Evolutionary conservation across 2,113 vertebrate species (phyloP), one percentile per base, ranked within the genome.

Genomic region (Psilopsiagon aurifrons): DNA sequence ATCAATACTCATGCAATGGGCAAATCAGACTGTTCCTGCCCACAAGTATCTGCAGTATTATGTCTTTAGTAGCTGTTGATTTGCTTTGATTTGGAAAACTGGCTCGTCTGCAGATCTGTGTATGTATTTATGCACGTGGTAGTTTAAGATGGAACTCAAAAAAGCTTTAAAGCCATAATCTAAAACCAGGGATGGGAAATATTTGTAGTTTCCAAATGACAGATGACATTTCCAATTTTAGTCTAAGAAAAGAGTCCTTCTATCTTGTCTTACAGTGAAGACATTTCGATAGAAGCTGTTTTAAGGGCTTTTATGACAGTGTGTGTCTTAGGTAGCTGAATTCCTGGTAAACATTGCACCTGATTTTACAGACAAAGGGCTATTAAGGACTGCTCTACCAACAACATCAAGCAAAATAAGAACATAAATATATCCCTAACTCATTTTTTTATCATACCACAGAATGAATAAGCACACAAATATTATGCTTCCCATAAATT

Each of bases 21-120:
- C 28, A 95, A 97, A 96, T 96, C 85, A 88, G 77, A 59, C 83
- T 57, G 31, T 81, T 94, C 70, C 68, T 97, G 47, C 83, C 87
- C 81, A 86, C 46, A 86, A 75, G 33, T 93, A 67, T 91, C 75
- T 87, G 60, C 62, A 73, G 71, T 23, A 71, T 88, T 94, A 75
- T 93, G n/a, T 92, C 96, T 94, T 95, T 94, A 96, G 83, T 49
- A 97, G 82, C 77, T 82, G 90, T 71, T 94, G 83, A 91, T 97
- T 94, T 97, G 80, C 81, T 95, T 97, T 95, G 95, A 96, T 97
- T 96, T 76, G 60, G 70, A 88, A 95, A 91, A 95, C 86, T 88
- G 71, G n/a, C 41, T 97, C 73, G 29, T 86, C 88, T 94, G 60
- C n/a, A 75, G 91, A 77, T 77, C 46, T 81, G 64, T 79, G 55